A percentile compares a stretch with the other conserved stretches of the same genome.
These are phyloP conservation scores for Chymomyza fuscimana DNA, from an alignment of 2,888 invertebrate genomes.

Conservation along the genomic window DNA sequence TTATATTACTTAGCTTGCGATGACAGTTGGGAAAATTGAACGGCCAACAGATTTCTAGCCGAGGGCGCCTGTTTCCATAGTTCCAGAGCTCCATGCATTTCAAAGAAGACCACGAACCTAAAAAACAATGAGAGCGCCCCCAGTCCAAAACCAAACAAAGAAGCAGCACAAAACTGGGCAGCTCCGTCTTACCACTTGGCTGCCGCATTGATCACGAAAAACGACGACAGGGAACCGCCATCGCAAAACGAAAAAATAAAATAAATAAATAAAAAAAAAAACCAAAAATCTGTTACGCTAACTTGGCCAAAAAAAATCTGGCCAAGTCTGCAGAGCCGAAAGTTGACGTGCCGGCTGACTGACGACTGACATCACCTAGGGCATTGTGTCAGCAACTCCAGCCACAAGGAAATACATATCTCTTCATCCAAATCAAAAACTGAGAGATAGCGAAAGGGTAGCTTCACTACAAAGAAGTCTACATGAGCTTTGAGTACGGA, in stretches of 20 bases:
- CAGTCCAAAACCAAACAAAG: conserved; percentile 12
- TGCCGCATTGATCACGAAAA: conserved; percentile 10
- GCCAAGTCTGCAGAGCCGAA: neutral
- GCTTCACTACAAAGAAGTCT: neutral
- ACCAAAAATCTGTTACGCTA: neutral
- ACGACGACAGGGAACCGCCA: neutral
- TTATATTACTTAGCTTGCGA: neutral
- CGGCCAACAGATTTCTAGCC: conserved; percentile 14
- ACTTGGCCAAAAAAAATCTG: conserved; percentile 8
- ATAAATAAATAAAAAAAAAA: conserved; percentile 1
- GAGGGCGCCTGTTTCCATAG: conserved; percentile 2
- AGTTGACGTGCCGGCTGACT: conserved; percentile 6
- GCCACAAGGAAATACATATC: neutral
- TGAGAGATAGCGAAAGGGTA: neutral
- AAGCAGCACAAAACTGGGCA: conserved; percentile 24
- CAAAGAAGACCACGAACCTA: neutral
- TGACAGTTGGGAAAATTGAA: conserved; percentile 15
- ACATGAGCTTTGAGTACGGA: neutral
- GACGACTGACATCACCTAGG: conserved; percentile 15
- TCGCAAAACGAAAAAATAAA: neutral
- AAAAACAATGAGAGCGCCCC: neutral
- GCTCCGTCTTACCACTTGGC: neutral
- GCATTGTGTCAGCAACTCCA: conserved; percentile 11
- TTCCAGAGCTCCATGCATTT: neutral
- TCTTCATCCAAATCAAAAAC: neutral